Conservation (phyloP, 2,888 invertebrate species). For the Timandra comae region DNA sequence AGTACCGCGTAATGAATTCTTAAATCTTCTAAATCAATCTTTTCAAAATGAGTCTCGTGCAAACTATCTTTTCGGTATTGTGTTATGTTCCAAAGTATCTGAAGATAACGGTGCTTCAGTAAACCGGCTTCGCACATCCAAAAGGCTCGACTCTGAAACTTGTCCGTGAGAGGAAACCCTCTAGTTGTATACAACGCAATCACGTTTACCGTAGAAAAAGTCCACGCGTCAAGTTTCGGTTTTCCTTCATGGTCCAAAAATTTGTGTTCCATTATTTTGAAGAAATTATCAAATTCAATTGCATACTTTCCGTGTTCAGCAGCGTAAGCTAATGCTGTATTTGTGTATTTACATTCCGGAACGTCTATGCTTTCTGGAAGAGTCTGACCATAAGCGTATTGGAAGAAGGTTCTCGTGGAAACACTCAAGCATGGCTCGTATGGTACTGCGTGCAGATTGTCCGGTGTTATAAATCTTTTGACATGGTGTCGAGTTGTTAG, state of each 20-base stretch:
- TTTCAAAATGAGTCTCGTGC: neutral
- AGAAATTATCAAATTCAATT: slow-evolving; percentile 34
- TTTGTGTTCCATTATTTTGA: slow-evolving; percentile 29
- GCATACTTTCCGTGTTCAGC: slow-evolving; percentile 31
- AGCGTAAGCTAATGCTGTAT: slow-evolving; percentile 31
- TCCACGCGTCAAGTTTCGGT: slow-evolving; percentile 31
- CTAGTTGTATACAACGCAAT: slow-evolving; percentile 33
- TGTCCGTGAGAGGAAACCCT: slow-evolving; percentile 37
- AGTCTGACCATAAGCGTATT: slow-evolving; percentile 33
- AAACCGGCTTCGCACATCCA: slow-evolving; percentile 44
- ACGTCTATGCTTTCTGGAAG: slow-evolving; percentile 28
- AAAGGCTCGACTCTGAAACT: slow-evolving; percentile 31
- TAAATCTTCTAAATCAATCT: neutral
- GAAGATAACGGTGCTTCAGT: slow-evolving; percentile 27
- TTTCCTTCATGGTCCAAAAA: slow-evolving; percentile 33
- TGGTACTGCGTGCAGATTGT: slow-evolving; percentile 27
- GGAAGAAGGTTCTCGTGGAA: slow-evolving; percentile 29
- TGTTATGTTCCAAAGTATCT: slow-evolving; percentile 19
- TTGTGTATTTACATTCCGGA: slow-evolving; percentile 28
- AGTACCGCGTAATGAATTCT: neutral
- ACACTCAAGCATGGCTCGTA: slow-evolving; percentile 42
- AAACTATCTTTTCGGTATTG: too few relatives aligned
- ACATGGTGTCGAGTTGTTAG: slow-evolving; percentile 34
- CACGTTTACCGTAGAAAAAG: slow-evolving; percentile 26
- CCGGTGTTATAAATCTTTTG: slow-evolving; percentile 22